Evolutionary conservation across 2,113 vertebrate species (phyloP).

Genomic region (Sceloporus tristichus): DNA sequence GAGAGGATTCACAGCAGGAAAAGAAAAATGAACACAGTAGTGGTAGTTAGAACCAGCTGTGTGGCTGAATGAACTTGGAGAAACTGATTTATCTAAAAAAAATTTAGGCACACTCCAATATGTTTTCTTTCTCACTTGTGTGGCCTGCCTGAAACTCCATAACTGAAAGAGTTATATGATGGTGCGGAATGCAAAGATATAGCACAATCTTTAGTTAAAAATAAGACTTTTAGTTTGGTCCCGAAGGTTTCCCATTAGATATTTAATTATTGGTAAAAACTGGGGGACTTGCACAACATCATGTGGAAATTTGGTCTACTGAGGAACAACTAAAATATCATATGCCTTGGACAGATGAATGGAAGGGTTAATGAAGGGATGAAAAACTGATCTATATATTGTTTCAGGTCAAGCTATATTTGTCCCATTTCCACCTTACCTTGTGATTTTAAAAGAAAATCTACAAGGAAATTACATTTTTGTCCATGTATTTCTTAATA

Average conservation of each 20-base stretch:
- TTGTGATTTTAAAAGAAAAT: neutral
- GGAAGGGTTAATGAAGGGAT: too few species aligned
- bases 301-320: neutral
- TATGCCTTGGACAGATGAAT: neutral
- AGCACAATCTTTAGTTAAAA: neutral
- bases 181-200: neutral
- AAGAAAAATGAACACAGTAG: neutral
- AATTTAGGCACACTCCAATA: neutral
- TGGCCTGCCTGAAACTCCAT: neutral
- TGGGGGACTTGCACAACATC: neutral
- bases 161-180: neutral
- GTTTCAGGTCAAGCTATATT: too few species aligned
- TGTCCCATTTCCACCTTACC: too few species aligned
- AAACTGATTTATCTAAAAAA: neutral
- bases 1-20: slow-evolving; percentile 17
- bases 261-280: neutral
- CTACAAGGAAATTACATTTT: too few species aligned
- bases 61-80: slow-evolving; percentile 7
- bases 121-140: neutral
- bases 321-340: neutral
- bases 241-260: neutral
- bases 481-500: too few species aligned
- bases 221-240: neutral
- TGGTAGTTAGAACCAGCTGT: slow-evolving; percentile 21
- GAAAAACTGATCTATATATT: too few species aligned